These are phyloP conservation scores for Girardinichthys multiradiatus DNA, from an alignment of 2,113 vertebrate genomes.

Conservation along the genomic window DNA sequence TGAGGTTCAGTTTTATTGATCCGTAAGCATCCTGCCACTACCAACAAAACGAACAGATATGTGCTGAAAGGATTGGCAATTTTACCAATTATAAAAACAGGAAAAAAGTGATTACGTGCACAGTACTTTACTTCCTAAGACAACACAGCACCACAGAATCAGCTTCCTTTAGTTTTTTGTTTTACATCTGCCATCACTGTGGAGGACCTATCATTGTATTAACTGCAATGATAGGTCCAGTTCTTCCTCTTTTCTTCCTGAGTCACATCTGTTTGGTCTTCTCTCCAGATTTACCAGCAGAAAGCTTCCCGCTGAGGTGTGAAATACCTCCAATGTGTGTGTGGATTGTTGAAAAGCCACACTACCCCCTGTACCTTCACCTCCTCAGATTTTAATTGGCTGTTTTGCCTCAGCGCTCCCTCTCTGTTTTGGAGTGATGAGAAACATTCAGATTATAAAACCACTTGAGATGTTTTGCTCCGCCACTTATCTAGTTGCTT, in stretches of 20 bases:
- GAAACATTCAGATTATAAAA: slow-evolving; percentile 6
- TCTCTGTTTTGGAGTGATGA: slow-evolving; percentile 10
- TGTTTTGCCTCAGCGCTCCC: slow-evolving; percentile 29
- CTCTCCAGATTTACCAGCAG: not conserved
- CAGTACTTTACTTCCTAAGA: too few species aligned
- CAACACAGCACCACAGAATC: too few species aligned
- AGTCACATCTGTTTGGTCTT: not conserved
- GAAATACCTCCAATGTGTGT: not conserved
- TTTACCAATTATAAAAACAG: not conserved
- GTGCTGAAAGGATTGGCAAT: not conserved
- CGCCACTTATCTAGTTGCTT: not conserved
- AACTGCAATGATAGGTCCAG: too few species aligned
- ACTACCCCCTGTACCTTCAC: slow-evolving; percentile 18
- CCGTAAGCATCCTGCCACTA: not conserved
- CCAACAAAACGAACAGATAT: not conserved
- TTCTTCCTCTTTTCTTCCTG: too few species aligned
- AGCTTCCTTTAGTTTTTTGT: not conserved
- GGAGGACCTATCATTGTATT: too few species aligned
- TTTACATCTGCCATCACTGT: not conserved
- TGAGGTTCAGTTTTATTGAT: slow-evolving; percentile 7
- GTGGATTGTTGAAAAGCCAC: slow-evolving; percentile 7
- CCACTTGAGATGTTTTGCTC: slow-evolving; percentile 13
- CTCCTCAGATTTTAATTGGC: slow-evolving; percentile 57
- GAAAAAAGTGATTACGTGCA: not conserved
- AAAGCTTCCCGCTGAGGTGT: not conserved